Evolutionary conservation across 1,140 invertebrate species (phyloP).

Genomic region (Drosophila auraria): DNA sequence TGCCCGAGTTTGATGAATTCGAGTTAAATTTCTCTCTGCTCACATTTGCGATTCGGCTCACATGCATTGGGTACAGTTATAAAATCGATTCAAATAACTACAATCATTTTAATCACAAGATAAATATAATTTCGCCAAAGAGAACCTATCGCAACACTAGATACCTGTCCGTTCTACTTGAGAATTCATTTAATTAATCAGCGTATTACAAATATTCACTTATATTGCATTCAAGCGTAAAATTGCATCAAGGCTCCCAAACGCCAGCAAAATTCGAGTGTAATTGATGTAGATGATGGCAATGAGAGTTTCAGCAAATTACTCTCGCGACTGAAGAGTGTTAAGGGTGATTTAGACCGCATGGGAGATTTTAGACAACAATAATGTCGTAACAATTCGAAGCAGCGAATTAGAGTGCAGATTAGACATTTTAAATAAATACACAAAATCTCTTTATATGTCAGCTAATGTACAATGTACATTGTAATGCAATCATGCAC

Average conservation of each 20-base stretch:
- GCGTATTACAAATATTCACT: background rate
- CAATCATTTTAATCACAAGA: background rate
- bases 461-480: no score
- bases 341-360: constrained; percentile 3
- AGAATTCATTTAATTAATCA: background rate
- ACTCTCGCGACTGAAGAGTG: background rate
- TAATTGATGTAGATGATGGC: background rate
- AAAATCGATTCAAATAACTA: no score
- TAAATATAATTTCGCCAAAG: background rate
- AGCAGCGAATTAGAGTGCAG: no score
- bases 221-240: background rate
- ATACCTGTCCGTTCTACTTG: background rate
- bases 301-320: background rate
- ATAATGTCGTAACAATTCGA: background rate
- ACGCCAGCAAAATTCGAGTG: background rate
- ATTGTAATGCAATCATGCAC: no score
- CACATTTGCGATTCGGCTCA: no score
- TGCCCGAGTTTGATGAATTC: no score
- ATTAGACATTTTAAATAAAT: no score
- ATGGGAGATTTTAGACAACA: background rate
- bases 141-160: background rate
- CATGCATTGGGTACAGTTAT: no score
- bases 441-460: no score
- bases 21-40: no score
- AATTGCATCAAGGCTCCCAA: background rate